phyloP scores from a whole-genome alignment of 2,888 invertebrate genomes.

The Caradrina kadenii region DNA sequence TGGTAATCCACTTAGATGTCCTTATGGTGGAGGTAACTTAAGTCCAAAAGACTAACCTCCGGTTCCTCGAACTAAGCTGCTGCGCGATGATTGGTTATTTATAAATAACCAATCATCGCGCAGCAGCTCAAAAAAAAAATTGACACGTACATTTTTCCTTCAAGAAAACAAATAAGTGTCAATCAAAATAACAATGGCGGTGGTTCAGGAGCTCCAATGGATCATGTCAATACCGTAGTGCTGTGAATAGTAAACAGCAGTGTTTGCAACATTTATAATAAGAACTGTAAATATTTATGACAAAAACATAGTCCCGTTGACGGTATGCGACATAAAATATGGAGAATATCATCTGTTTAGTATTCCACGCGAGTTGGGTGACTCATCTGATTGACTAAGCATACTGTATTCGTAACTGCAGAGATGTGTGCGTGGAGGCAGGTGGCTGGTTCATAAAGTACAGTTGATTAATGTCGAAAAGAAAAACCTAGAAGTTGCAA shows the following conservation, averaged over 20 bases:
- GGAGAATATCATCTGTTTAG: slow-evolving; percentile 37
- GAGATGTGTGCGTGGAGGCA: slow-evolving; percentile 16
- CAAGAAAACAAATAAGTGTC: too few species aligned
- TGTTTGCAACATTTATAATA: slow-evolving; percentile 17
- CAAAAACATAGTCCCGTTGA: slow-evolving; percentile 50
- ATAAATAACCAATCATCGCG: too few species aligned
- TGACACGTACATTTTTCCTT: too few species aligned
- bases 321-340: slow-evolving; percentile 34
- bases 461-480: neutral
- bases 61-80: too few species aligned
- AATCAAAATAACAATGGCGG: too few species aligned
- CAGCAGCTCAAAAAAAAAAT: too few species aligned
- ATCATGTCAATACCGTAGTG: neutral
- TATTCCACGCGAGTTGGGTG: slow-evolving; percentile 40
- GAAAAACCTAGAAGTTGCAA: neutral
- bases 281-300: slow-evolving; percentile 51
- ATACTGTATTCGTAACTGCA: slow-evolving; percentile 33
- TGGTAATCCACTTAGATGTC: neutral
- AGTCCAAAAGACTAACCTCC: neutral
- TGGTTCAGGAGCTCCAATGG: neutral
- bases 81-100: too few species aligned
- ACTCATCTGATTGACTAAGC: slow-evolving; percentile 51
- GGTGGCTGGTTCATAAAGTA: slow-evolving; percentile 11
- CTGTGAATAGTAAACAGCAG: slow-evolving; percentile 28
- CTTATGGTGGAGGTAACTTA: too few species aligned